A percentile compares a stretch with the other conserved stretches of the same genome.
These are phyloP conservation scores for Diprion similis DNA, from an alignment of 1,140 invertebrate genomes.

Conservation along the genomic window DNA sequence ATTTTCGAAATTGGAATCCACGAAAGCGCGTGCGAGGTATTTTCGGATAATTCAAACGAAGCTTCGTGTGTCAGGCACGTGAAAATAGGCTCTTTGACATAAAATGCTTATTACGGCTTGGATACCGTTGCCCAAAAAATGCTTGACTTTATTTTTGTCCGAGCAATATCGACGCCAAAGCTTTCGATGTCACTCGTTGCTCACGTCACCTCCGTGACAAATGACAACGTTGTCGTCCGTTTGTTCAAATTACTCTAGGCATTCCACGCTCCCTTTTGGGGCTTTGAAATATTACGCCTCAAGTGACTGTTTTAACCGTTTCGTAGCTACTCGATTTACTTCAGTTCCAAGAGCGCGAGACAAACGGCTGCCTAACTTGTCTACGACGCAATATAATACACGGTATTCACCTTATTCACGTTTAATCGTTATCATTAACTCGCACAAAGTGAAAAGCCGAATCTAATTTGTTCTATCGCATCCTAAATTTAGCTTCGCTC, in stretches of 20 bases:
- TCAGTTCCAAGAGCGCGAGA: neutral
- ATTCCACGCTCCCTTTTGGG: constrained; percentile 38
- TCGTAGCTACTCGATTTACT: constrained; percentile 8
- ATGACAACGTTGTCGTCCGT: constrained; percentile 59
- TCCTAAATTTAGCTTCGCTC: no score
- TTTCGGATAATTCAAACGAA: no score
- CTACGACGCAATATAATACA: constrained; percentile 23
- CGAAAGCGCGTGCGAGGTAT: no score
- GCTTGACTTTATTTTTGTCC: neutral
- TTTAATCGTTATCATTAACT: constrained; percentile 26
- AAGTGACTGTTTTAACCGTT: constrained; percentile 9
- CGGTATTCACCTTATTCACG: constrained; percentile 41
- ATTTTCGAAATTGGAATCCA: no score
- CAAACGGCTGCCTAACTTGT: constrained; percentile 5
- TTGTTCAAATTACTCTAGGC: constrained; percentile 59
- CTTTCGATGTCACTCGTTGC: constrained; percentile 45
- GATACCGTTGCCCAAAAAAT: constrained; percentile 17
- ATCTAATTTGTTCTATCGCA: no score
- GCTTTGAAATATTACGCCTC: constrained; percentile 52
- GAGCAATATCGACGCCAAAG: neutral
- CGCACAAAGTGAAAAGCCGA: constrained; percentile 14
- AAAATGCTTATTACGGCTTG: constrained; percentile 12
- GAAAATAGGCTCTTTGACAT: constrained; percentile 26
- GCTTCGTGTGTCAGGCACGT: neutral
- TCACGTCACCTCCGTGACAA: constrained; percentile 54